Evolutionary conservation across 2,113 vertebrate genomes (phyloP).

Genomic region (Bothrops jararaca): DNA sequence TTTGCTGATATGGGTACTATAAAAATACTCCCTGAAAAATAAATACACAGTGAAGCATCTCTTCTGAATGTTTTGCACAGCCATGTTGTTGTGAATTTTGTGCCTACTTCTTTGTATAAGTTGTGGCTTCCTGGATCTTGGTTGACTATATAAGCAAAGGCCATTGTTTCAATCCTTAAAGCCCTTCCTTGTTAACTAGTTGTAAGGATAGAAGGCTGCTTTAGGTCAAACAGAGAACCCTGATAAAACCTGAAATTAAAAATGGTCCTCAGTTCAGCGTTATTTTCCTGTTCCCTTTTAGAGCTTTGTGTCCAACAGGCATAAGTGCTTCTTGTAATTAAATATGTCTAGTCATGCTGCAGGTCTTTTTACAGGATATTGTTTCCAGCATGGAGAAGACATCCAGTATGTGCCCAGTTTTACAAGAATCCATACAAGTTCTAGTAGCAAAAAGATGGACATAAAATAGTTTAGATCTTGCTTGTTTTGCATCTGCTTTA

Average conservation of each 20-base stretch:
- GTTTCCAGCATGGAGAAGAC: slow-evolving; percentile 29
- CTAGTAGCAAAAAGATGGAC: background rate
- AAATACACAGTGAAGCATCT: background rate
- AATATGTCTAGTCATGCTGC: slow-evolving; percentile 21
- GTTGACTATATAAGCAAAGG: background rate
- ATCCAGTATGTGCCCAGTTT: slow-evolving; percentile 19
- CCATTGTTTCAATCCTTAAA: background rate
- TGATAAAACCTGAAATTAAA: background rate
- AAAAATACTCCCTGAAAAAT: background rate
- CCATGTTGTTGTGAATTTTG: background rate
- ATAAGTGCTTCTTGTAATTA: slow-evolving; percentile 21
- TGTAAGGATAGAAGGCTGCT: background rate
- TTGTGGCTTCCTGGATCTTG: background rate
- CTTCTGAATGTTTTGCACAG: background rate
- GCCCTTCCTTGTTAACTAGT: background rate
- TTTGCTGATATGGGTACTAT: background rate
- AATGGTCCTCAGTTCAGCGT: background rate
- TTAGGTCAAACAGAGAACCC: background rate
- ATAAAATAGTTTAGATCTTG: background rate
- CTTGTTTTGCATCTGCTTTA: background rate
- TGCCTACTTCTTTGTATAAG: background rate
- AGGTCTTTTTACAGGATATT: slow-evolving; percentile 14
- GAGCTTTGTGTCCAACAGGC: background rate
- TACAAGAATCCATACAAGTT: slow-evolving; percentile 30
- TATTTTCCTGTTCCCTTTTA: background rate